Base-by-base conservation (phyloP, 2,797 vertebrate species). In the Hydrolagus colliei region DNA sequence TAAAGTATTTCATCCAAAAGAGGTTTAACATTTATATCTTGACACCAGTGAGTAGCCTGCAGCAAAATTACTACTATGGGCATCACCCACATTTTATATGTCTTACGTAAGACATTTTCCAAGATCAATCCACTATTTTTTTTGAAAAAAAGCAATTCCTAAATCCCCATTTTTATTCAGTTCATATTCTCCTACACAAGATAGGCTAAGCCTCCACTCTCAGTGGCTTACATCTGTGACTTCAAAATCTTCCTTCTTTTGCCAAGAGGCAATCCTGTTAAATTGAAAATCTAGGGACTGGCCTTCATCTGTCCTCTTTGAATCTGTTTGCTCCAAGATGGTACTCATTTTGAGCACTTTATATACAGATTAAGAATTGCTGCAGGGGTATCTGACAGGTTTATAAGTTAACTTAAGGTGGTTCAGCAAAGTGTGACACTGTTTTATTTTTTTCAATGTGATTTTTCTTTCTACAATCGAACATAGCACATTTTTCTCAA, bases 291-390 rank as follows among this genome's bases (percentile, higher is more conserved):
- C 73, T 5, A 41, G 16, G 32, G 73, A 74, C 14, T 27, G 14
- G 13, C 73, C 73, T 74, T 74, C 32, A 41, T 74, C 73, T 41
- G 32, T 41, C 32, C 32, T 41, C 73, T 52, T 52, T 74, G 73
- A 74, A 74, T 74, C 73, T 74, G 11, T 74, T 74, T 35, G 73
- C 73, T 74, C 5, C 13, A 74, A 41, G 73, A 41, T 74, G 73
- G 32, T 74, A 35, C 73, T 74, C 13, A 12, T 74, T 41, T 41
- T 74, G 73, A 74, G 73, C 73, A 74, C 32, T 41, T 41, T 35
- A 74, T 41, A 13, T 41, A 35, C 35, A 74, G 73, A 41, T 74
- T 74, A 41, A 35, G 5, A 41, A 74, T 27, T 74, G 73, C 73
- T 74, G 32, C 22, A 74, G 5, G 32, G 32, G 18, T 8, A 41